Conservation (phyloP, 2,888 invertebrate species). For the Gastracanthus pulcherrimus region DNA sequence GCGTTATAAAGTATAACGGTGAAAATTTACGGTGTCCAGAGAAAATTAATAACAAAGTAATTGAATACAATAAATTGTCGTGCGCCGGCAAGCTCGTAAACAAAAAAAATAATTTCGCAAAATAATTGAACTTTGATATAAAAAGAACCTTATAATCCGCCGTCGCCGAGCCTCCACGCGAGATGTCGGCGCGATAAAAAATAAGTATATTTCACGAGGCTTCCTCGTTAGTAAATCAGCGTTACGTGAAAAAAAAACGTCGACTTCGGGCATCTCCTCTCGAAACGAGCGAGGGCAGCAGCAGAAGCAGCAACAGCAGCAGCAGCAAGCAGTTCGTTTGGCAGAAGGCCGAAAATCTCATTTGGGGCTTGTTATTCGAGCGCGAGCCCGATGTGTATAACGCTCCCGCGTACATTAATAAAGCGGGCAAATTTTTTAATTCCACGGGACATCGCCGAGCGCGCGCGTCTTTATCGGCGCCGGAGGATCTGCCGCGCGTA, state of each 20-base stretch:
- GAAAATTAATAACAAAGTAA: background rate
- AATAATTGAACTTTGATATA: background rate
- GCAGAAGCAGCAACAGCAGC: too few relatives aligned
- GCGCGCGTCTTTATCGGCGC: slow-evolving; percentile 13
- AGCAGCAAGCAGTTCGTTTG: too few relatives aligned
- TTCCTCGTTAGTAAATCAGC: slow-evolving; percentile 24
- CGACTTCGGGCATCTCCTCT: too few relatives aligned
- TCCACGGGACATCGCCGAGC: background rate
- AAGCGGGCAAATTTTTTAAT: slow-evolving; percentile 29
- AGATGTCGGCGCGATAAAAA: background rate
- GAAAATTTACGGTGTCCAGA: background rate
- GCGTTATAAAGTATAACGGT: background rate
- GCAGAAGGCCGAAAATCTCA: slow-evolving; percentile 12
- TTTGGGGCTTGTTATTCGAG: background rate
- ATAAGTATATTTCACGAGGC: background rate
- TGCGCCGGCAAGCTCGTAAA: background rate
- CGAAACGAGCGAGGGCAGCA: too few relatives aligned
- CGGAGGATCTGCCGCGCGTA: slow-evolving; percentile 16
- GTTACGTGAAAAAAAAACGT: background rate
- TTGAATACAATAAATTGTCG: background rate
- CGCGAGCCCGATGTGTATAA: background rate
- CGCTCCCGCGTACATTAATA: background rate
- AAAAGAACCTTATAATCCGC: too few relatives aligned
- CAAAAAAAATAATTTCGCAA: background rate
- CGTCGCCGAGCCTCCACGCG: too few relatives aligned